Evolutionary conservation across 2,888 invertebrate genomes (phyloP).

Genomic region (Agapostemon virescens): DNA sequence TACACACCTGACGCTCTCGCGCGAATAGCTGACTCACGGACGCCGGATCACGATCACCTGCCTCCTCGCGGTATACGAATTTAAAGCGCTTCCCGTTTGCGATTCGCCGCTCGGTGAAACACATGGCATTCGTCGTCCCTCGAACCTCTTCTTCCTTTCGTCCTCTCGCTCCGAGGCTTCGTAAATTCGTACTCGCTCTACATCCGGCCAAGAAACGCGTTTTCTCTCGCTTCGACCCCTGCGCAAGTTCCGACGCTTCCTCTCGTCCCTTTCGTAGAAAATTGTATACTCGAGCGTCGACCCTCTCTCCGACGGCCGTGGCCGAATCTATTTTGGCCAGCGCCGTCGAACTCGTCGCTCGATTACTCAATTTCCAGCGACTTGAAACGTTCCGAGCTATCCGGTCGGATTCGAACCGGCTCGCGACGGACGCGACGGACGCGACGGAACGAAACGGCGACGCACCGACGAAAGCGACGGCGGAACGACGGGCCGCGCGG

Average conservation of each 20-base stretch:
- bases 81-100: conserved; percentile 52
- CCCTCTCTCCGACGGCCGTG: too few species aligned
- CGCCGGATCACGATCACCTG: conserved; percentile 55
- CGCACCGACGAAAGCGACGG: not conserved
- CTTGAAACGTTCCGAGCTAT: too few species aligned
- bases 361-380: too few species aligned
- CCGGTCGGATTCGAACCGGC: too few species aligned
- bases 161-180: not conserved
- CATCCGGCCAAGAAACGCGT: not conserved
- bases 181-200: not conserved
- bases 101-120: conserved; percentile 10
- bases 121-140: not conserved
- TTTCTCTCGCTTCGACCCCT: not conserved
- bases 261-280: not conserved
- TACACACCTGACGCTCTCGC: conserved; percentile 22
- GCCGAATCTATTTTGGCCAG: too few species aligned
- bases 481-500: not conserved
- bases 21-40: conserved; percentile 10
- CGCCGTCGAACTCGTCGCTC: too few species aligned
- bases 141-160: not conserved
- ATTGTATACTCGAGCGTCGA: not conserved
- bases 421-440: too few species aligned
- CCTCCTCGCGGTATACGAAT: conserved; percentile 40
- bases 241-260: not conserved
- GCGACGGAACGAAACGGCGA: too few species aligned